phyloP scores from a whole-genome alignment of 2,113 vertebrate species.

The Archilochus colubris region DNA sequence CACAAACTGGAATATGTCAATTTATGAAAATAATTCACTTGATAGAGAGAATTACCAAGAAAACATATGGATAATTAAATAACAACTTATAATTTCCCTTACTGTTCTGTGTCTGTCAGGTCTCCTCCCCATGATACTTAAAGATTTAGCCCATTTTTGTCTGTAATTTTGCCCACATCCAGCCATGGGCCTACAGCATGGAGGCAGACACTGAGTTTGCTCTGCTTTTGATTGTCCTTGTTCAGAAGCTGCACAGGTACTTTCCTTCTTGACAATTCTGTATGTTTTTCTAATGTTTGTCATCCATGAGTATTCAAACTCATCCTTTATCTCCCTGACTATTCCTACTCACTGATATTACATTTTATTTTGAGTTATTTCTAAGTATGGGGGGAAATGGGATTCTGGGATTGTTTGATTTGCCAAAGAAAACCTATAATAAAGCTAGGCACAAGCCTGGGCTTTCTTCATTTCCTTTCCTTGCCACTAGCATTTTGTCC shows the following conservation, averaged over 20 bases:
- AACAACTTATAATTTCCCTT: not conserved
- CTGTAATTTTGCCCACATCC: not conserved
- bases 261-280: not conserved
- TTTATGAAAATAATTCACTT: not conserved
- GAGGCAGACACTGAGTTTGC: not conserved
- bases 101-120: not conserved
- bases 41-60: not conserved
- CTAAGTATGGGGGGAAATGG: not conserved
- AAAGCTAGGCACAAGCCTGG: not conserved
- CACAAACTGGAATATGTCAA: constrained; percentile 11
- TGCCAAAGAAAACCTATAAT: not conserved
- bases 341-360: not conserved
- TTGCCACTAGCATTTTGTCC: not conserved
- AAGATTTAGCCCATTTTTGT: not conserved
- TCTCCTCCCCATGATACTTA: not conserved
- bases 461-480: not conserved
- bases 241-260: not conserved
- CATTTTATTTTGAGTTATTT: constrained; percentile 21
- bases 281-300: constrained; percentile 6
- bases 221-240: not conserved
- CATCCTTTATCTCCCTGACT: constrained; percentile 4
- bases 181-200: not conserved
- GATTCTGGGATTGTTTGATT: constrained; percentile 2
- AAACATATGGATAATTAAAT: constrained; percentile 19
- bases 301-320: constrained; percentile 12